Evolutionary conservation across 37 sponge, comb jelly and placozoan species (phyloP).

Genomic region (Aphrocallistes beatrix): DNA sequence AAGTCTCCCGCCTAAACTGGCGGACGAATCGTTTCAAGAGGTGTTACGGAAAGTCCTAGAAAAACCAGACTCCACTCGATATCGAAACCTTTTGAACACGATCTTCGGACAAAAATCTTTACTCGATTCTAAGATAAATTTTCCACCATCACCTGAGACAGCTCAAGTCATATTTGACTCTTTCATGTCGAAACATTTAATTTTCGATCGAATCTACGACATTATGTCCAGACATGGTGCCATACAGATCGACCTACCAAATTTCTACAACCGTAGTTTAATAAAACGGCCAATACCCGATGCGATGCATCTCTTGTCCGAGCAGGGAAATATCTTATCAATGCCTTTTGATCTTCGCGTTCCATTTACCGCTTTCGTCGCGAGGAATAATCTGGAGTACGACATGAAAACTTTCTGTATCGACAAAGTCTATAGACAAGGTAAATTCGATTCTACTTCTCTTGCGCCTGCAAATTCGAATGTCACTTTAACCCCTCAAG

Average conservation of each 20-base stretch:
- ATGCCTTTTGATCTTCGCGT: not conserved
- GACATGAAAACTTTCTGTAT: slow-evolving; percentile 7
- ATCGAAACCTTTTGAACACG: not conserved
- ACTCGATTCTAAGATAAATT: not conserved
- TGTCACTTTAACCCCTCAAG: not conserved
- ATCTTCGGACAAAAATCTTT: not conserved
- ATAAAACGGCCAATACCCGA: not conserved
- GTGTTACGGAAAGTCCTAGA: slow-evolving; percentile 20
- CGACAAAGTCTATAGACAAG: not conserved
- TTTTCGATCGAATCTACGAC: not conserved
- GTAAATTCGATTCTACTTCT: not conserved
- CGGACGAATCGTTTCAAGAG: slow-evolving; percentile 65
- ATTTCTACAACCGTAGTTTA: not conserved
- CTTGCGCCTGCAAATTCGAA: not conserved
- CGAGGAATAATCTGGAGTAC: not conserved
- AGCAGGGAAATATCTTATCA: not conserved
- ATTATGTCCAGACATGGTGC: not conserved
- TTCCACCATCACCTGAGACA: not conserved
- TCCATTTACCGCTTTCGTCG: not conserved
- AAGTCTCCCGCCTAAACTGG: slow-evolving; percentile 72
- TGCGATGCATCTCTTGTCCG: not conserved
- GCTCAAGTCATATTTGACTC: not conserved
- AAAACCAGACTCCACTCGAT: not conserved
- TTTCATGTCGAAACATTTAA: not conserved
- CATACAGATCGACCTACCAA: not conserved